Base-by-base conservation (phyloP, 2,113 vertebrate species). In the Typhlomys cinereus region DNA sequence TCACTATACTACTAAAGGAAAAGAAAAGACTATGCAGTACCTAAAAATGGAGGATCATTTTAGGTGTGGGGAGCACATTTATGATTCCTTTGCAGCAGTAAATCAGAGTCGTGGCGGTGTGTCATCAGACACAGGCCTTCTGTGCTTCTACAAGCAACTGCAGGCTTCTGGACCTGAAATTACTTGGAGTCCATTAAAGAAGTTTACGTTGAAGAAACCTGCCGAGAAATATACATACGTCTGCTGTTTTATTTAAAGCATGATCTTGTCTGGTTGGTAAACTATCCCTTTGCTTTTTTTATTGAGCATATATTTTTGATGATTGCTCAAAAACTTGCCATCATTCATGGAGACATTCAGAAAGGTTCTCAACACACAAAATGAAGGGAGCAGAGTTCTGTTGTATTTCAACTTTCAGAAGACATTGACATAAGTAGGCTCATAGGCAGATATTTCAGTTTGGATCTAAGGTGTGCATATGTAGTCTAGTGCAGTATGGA, bases 21-120 rank as follows among this genome's bases (percentile, higher is more conserved):
- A 14, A 96, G 89, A 94, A 92, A 61, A 91, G 48, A 73, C 67
- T 95, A 71, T 93, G 36, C 94, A 95, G 61, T 85, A 92, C 82
- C 39, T 52, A 81, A 96, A 96, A 29, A 95, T 89, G 82, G 90
- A 94, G 89, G 84, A 9, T 69, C 70, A 48, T 88, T 96, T 95
- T 96, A 62, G 73, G 96, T 50, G 90, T 92, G 7, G 48, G 74
- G 62, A 95, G 88, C 50, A 31, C 84, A 59, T 75, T 66, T 93
- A 50, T 66, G 46, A 75, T 76, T 95, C 50, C 29, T 92, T 69
- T 91, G n/a, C 41, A 54, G 66, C 87, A 92, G 71, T 52, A 20
- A 69, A 94, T 89, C 81, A 41, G 34, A 93, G 44, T 41, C 64
- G 74, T 5, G 21, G 6, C 7, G 74, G 25, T 44, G 71, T 84